Conservation (phyloP, 2,113 vertebrate species). For the Hyaena hyaena region DNA sequence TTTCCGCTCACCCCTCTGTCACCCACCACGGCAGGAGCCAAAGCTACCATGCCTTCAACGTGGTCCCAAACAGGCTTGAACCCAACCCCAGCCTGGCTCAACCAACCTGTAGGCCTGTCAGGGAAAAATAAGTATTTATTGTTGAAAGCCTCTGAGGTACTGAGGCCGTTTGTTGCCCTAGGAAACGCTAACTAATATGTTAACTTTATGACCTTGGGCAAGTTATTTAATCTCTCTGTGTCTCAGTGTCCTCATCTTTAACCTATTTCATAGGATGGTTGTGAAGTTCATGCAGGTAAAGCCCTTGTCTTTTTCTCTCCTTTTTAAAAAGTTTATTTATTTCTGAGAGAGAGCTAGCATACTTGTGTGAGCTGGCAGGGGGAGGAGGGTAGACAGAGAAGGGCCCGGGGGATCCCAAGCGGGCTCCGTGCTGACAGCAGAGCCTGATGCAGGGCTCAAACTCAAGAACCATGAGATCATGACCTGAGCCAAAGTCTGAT, state of each 20-base stretch:
- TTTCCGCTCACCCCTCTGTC: background rate
- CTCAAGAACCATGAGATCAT: too few species aligned
- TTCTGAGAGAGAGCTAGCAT: too few species aligned
- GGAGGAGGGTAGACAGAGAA: too few species aligned
- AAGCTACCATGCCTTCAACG: background rate
- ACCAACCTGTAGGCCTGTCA: background rate
- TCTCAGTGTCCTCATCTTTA: background rate
- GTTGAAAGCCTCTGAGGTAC: background rate
- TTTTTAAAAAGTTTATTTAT: too few species aligned
- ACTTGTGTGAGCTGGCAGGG: too few species aligned
- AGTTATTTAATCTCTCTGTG: background rate
- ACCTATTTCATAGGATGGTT: background rate
- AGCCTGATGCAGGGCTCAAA: too few species aligned
- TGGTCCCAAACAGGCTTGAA: background rate
- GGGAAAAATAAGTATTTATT: background rate
- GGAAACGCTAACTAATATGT: background rate
- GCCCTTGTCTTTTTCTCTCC: background rate
- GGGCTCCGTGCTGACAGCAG: too few species aligned
- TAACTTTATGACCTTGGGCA: background rate
- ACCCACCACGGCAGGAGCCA: background rate
- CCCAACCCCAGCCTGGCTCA: background rate
- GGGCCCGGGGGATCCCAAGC: too few species aligned
- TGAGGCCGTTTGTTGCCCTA: background rate
- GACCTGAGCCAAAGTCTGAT: too few species aligned
- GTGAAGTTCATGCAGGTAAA: background rate